Percentiles rank a stretch among this genome's conserved stretches.
Conservation (phyloP, 2,113 vertebrate species). For the Hyaena hyaena region DNA sequence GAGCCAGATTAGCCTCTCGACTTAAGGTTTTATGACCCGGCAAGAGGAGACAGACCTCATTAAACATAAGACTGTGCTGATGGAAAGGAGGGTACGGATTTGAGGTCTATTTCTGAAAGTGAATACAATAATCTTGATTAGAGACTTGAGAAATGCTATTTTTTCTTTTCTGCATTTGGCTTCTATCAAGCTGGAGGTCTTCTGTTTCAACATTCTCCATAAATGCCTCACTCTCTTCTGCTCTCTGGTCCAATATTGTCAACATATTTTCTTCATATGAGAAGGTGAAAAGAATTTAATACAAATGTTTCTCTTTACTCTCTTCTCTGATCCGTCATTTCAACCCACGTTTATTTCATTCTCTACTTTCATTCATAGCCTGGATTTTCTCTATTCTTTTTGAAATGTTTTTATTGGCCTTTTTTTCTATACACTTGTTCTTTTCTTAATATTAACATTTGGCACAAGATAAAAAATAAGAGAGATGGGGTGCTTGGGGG, state of each 20-base stretch:
- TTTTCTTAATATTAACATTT: background rate
- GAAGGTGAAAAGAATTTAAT: background rate
- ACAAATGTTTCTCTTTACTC: background rate
- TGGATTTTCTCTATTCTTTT: background rate
- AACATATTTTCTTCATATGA: background rate
- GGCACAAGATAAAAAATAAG: background rate
- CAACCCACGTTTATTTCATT: background rate
- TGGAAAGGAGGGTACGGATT: background rate
- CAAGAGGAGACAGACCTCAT: background rate
- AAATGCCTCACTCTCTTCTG: background rate
- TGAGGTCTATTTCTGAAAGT: conserved; percentile 14
- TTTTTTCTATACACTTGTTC: background rate
- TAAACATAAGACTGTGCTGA: background rate
- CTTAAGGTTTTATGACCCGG: background rate
- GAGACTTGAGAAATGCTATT: background rate
- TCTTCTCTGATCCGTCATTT: background rate
- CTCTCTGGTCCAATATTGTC: background rate
- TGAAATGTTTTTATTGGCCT: background rate
- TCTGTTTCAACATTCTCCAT: background rate
- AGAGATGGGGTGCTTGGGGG: no score
- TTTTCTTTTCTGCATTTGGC: background rate
- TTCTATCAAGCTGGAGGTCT: background rate
- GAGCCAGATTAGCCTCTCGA: background rate
- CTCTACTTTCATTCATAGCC: background rate
- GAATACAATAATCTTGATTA: background rate